These are phyloP conservation scores for Xestia rhomboidea DNA, from an alignment of 2,888 invertebrate genomes.

Conservation along the genomic window DNA sequence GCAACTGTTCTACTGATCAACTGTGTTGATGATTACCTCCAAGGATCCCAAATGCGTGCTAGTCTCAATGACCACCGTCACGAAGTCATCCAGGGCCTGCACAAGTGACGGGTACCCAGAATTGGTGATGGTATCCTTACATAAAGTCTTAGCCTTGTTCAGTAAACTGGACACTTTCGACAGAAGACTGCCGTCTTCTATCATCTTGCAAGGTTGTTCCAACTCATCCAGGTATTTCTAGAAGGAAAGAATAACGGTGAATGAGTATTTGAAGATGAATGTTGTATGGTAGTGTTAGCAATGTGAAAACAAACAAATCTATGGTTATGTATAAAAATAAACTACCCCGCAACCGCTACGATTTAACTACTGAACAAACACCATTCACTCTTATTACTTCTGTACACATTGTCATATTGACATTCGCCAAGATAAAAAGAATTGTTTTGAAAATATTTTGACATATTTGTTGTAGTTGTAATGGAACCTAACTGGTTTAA, in stretches of 20 bases:
- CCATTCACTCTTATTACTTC: constrained; percentile 17
- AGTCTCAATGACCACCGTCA: constrained; percentile 92
- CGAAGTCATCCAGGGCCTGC: constrained; percentile 92
- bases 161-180: constrained; percentile 86
- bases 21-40: constrained; percentile 87
- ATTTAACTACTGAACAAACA: constrained; percentile 36
- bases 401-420: no score
- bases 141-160: constrained; percentile 91
- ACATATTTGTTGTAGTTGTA: no score
- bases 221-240: constrained; percentile 87
- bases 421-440: no score
- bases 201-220: constrained; percentile 74
- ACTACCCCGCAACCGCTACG: constrained; percentile 57
- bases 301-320: constrained; percentile 48
- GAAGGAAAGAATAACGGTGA: constrained; percentile 19
- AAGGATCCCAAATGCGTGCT: constrained; percentile 92
- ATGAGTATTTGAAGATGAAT: constrained; percentile 6
- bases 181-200: constrained; percentile 80
- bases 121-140: constrained; percentile 91
- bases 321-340: constrained; percentile 30
- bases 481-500: no score
- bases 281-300: constrained; percentile 40
- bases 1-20: no score
- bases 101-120: constrained; percentile 91
- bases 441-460: no score